Base-by-base conservation (phyloP, 2,797 vertebrate species). In the Syngnathus rostellatus region DNA sequence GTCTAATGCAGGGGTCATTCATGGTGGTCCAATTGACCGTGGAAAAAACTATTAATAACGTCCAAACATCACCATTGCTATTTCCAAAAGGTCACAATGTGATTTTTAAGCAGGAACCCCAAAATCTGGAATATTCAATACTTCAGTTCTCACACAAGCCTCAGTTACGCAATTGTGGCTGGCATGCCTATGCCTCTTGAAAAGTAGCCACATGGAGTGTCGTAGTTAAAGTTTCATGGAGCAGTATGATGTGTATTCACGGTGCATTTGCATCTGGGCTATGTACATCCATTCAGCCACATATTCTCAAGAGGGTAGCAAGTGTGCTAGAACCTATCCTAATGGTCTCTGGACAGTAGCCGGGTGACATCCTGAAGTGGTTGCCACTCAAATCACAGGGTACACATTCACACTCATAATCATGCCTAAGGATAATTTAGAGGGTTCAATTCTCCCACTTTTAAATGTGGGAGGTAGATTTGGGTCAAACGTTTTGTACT, bases 61-160 rank as follows among this genome's bases (percentile, higher is more conserved):
- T 9, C 19, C 59, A 23, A 23, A 6, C 10, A 21, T 2, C 43
- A 25, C 7, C 43, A 25, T 19, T 6, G 19, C 48, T 9, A 21
- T 16, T 25, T 19, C 51, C 50, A 65, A 25, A 65, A 43, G 50
- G 10, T 10, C 11, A 62, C 45, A 45, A 45, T 23, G 8, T 45
- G 23, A 64, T 39, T 40, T 64, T 12, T 19, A 8, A 53, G 37
- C 48, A 9, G 19, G 48, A 51, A 51, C 48, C 7, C 48, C 14
- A 51, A 51, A 8, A 19, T 51, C 48, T 39, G 46, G 45, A 64
- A 40, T 51, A 64, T 64, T 64, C 37, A 31, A 37, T 45, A 31
- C 17, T 41, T 19, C 39, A 53, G 38, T 25, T 65, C n/a, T 41
- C 41, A 17, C 23, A 45, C 23, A 63, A 46, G 21, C 41, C 43